phyloP scores from a whole-genome alignment of 2,113 vertebrate genomes.

The Pterophyllum scalare region DNA sequence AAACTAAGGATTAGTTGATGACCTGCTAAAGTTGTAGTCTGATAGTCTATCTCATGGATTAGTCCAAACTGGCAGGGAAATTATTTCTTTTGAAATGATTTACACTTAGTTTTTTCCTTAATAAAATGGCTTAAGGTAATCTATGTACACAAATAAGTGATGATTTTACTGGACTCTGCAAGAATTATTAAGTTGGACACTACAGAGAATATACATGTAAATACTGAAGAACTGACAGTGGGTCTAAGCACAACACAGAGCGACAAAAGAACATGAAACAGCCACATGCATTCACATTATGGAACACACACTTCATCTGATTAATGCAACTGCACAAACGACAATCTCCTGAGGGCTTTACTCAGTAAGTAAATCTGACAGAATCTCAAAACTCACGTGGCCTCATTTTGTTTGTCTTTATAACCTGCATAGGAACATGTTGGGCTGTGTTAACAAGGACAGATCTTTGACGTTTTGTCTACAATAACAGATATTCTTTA shows the following conservation, averaged over 20 bases:
- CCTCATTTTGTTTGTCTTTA: neutral
- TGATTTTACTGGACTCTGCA: neutral
- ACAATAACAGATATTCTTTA: neutral
- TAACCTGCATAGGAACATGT: neutral
- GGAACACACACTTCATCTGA: neutral
- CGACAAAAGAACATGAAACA: neutral
- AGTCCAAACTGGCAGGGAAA: neutral
- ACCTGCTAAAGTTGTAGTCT: neutral
- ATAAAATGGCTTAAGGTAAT: neutral
- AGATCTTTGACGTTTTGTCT: neutral
- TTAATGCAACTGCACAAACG: neutral
- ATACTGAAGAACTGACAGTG: neutral
- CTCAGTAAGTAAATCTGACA: neutral
- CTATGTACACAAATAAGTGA: accelerated
- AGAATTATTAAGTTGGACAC: neutral
- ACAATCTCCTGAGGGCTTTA: neutral
- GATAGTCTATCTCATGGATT: neutral
- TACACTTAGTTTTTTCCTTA: neutral
- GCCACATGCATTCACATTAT: neutral
- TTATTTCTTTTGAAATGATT: neutral
- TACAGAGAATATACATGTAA: neutral
- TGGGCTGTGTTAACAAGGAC: neutral
- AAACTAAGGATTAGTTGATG: neutral
- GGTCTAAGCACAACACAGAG: neutral
- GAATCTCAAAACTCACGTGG: neutral